Conservation (phyloP, 2,113 vertebrate genomes). For the Callorhinus ursinus region DNA sequence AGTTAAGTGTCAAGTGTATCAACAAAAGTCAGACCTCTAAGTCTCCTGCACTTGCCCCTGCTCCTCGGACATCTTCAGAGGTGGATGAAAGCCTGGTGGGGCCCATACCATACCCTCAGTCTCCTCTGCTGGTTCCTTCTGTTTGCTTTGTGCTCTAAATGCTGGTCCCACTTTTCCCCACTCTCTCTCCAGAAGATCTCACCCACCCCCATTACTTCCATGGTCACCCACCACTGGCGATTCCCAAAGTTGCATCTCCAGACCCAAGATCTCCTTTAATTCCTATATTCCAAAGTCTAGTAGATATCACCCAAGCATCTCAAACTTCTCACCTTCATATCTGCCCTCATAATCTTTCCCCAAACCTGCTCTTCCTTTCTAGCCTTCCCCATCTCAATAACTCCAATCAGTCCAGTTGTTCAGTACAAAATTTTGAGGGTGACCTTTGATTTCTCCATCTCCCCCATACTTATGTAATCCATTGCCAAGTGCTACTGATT, state of each 20-base stretch:
- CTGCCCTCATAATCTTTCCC: background rate
- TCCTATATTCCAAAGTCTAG: background rate
- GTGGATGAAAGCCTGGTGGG: background rate
- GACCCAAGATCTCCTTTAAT: background rate
- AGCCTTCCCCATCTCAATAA: background rate
- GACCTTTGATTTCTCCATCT: background rate
- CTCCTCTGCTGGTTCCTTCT: background rate
- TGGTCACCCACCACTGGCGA: background rate
- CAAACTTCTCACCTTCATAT: background rate
- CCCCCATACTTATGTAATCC: too few species aligned
- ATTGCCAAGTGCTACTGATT: background rate
- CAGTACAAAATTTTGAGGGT: background rate
- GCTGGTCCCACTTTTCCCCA: background rate
- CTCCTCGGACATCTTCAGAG: background rate
- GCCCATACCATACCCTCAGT: rapidly evolving
- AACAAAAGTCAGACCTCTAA: background rate
- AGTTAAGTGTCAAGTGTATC: background rate
- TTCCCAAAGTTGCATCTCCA: background rate
- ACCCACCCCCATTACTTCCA: background rate
- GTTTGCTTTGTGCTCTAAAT: background rate
- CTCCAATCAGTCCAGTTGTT: background rate
- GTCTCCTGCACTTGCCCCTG: background rate
- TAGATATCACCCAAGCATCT: background rate
- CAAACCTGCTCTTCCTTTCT: background rate
- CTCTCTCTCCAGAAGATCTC: background rate